Percentiles rank a stretch among this genome's conserved stretches.
phyloP scores from a whole-genome alignment of 1,140 invertebrate genomes.

The Drosophila ohnishii region DNA sequence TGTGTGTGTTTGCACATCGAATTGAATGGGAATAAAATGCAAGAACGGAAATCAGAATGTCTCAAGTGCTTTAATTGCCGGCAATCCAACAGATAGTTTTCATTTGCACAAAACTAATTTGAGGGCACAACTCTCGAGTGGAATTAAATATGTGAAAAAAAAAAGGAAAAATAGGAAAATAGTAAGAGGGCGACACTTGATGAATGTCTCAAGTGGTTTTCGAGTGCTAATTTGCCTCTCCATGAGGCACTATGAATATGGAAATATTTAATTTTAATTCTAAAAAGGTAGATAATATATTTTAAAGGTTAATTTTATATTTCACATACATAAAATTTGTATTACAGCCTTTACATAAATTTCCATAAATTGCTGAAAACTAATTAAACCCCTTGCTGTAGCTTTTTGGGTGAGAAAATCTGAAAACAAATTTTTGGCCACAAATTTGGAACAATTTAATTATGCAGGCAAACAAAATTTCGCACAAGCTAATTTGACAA shows the following conservation, averaged over 20 bases:
- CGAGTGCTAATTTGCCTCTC: slow-evolving; percentile 11
- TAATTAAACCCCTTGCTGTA: slow-evolving; percentile 4
- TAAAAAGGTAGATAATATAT: background rate
- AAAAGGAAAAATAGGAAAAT: background rate
- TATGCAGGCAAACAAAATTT: slow-evolving; percentile 23
- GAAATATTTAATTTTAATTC: background rate
- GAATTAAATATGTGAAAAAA: slow-evolving; percentile 33
- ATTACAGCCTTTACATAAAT: background rate
- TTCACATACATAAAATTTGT: no score
- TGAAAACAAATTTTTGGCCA: background rate
- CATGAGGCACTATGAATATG: background rate
- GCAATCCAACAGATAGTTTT: slow-evolving; percentile 43
- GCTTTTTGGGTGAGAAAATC: slow-evolving; percentile 6
- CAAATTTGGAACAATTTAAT: slow-evolving; percentile 24
- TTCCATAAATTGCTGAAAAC: slow-evolving; percentile 20
- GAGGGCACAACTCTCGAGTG: slow-evolving; percentile 23
- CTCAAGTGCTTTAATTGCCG: slow-evolving; percentile 59
- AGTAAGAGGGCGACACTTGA: slow-evolving; percentile 14
- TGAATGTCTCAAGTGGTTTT: slow-evolving; percentile 31
- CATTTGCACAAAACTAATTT: slow-evolving; percentile 42
- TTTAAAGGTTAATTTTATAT: background rate
- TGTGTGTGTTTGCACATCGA: slow-evolving; percentile 12
- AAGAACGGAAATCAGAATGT: slow-evolving; percentile 59
- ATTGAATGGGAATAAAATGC: slow-evolving; percentile 42
- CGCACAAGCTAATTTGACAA: slow-evolving; percentile 14